phyloP scores from a whole-genome alignment of 2,797 vertebrate species.

The Acanthis flammea region DNA sequence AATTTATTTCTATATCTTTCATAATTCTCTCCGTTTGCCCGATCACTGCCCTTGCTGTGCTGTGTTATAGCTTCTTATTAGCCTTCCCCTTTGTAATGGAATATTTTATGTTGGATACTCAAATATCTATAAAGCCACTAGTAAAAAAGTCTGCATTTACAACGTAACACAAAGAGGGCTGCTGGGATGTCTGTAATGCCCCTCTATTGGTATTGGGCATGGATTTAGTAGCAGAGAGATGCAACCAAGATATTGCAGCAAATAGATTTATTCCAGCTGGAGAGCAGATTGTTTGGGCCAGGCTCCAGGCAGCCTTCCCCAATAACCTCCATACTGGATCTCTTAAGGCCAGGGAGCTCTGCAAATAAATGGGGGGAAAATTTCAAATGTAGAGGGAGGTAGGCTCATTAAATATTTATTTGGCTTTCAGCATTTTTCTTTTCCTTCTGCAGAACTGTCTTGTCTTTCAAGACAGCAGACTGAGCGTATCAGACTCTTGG shows the following conservation, averaged over 20 bases:
- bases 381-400: not conserved
- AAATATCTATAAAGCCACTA: conserved; percentile 51
- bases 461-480: not conserved
- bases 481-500: not conserved
- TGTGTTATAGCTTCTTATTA: conserved; percentile 53
- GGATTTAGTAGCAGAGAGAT: not conserved
- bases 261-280: not conserved
- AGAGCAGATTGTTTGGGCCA: not conserved
- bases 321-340: not conserved
- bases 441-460: not conserved
- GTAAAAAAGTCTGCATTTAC: conserved; percentile 47
- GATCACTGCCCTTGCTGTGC: conserved; percentile 45
- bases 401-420: not conserved
- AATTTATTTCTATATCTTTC: conserved; percentile 53
- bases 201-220: not conserved
- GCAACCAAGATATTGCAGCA: not conserved
- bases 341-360: not conserved
- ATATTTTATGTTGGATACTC: conserved; percentile 60
- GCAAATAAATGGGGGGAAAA: not conserved
- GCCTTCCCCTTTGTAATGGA: conserved; percentile 50
- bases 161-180: not conserved
- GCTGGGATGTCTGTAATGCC: not conserved
- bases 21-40: conserved; percentile 21
- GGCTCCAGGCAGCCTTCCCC: not conserved
- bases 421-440: conserved; percentile 14